Conservation (phyloP, 2,888 invertebrate species). For the Nemoura dubitans region DNA sequence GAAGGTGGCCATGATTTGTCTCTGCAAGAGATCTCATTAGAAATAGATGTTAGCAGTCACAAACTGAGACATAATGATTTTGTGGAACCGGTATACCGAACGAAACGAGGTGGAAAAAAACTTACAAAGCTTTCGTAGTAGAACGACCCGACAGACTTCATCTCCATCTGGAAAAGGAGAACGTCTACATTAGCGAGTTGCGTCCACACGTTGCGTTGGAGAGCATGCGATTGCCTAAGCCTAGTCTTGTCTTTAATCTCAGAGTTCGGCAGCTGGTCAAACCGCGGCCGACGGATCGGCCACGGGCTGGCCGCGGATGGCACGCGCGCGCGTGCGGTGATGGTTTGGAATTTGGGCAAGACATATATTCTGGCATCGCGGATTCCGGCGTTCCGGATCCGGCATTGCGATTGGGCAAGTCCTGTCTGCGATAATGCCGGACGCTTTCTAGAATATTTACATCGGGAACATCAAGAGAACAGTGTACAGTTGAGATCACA, state of each 20-base stretch:
- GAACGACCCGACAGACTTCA: conserved; percentile 94
- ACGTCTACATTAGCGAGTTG: conserved; percentile 27
- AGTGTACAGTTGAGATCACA: conserved; percentile 29
- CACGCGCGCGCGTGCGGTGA: neutral
- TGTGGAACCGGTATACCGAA: neutral
- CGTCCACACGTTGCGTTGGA: neutral
- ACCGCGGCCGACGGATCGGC: neutral
- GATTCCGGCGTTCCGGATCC: neutral
- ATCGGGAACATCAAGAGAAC: conserved; percentile 42
- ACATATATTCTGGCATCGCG: conserved; percentile 43
- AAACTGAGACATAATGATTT: neutral
- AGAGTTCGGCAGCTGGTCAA: neutral
- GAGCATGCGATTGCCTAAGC: neutral
- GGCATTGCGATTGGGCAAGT: neutral
- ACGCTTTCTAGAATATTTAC: neutral
- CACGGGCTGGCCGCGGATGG: neutral
- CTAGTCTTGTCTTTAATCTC: neutral
- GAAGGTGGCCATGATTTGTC: conserved; percentile 3
- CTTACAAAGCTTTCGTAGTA: conserved; percentile 97
- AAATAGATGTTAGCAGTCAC: neutral
- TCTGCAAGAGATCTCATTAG: neutral
- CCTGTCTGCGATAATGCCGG: neutral
- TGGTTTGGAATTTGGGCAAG: conserved; percentile 48
- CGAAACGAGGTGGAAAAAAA: conserved; percentile 55
- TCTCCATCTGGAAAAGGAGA: conserved; percentile 85